Evolutionary conservation across 2,113 vertebrate genomes (phyloP), one percentile per base, ranked within the genome.

Genomic region (Anguilla rostrata): DNA sequence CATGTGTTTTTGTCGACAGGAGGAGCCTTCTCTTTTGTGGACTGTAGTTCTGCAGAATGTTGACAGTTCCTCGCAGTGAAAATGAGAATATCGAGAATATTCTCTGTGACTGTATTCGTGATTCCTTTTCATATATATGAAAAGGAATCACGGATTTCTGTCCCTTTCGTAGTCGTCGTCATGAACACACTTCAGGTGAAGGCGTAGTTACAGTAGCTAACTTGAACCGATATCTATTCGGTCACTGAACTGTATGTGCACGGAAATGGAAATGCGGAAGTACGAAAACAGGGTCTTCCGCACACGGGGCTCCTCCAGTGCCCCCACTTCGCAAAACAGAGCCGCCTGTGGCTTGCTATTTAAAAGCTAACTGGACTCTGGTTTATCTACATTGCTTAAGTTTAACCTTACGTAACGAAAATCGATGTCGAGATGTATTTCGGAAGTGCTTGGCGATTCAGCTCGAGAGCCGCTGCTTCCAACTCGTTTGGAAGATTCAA

Each of bases 401-500:
- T 3, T n/a, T 14, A 75, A 34, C n/a, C 26, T 75, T 34, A 75
- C 71, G 60, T 66, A 46, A 57, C 3, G 75, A 79, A 56, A 53
- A 78, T 85, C 16, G 46, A 95, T 95, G 94, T 82, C 91, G 89
- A 88, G 87, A 40, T 83, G 88, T 78, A 46, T 20, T 22, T 63
- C 34, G 9, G 88, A 85, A 60, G 53, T 41, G 8, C 14, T 41
- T 49, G 87, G 39, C 2, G 93, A 94, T 8, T 22, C n/a, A 18
- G 92, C 57, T 2, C 80, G 84, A 2, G 87, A 87, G 89, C 93
- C 94, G 34, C 92, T 95, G 20, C 91, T 94, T 46, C 11, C 29
- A 5, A 84, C 56, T 0, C 43, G 75, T 39, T 78, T 63, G 78
- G 83, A 88, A 3, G 20, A 8, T 0, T 0, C 63, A 22, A 88